These are phyloP conservation scores for Nycticryphes semicollaris DNA, from an alignment of 2,113 vertebrate genomes.

Conservation along the genomic window DNA sequence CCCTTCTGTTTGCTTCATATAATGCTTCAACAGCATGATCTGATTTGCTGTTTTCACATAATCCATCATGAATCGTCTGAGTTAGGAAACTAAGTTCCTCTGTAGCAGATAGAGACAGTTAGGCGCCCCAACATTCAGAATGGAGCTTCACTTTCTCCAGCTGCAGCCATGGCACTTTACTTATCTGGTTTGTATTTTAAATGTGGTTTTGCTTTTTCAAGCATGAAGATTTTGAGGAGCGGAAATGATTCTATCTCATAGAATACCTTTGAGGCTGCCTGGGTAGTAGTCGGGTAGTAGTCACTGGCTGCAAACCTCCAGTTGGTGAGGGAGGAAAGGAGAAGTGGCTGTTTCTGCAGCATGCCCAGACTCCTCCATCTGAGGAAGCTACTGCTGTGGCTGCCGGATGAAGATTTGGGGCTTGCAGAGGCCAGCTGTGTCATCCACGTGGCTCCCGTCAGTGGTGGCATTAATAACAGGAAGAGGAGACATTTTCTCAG, in stretches of 20 bases:
- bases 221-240: not conserved
- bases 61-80: constrained; percentile 8
- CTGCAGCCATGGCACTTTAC: not conserved
- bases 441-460: not conserved
- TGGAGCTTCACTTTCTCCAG: not conserved
- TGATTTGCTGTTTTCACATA: constrained; percentile 1
- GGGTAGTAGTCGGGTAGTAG: not conserved
- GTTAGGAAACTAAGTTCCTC: not conserved
- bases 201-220: constrained; percentile 15
- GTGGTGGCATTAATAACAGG: not conserved
- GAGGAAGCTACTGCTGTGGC: not conserved
- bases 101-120: not conserved
- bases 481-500: not conserved
- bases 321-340: not conserved
- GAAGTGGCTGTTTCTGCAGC: not conserved
- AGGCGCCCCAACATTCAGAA: not conserved
- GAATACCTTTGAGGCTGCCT: constrained; percentile 1
- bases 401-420: not conserved
- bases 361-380: not conserved
- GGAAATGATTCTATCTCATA: not conserved
- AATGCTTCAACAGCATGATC: constrained; percentile 5
- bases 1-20: constrained; percentile 8
- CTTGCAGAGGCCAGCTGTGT: not conserved
- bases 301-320: not conserved
- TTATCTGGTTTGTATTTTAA: constrained; percentile 21